A percentile compares a stretch with the other conserved stretches of the same genome.
Conservation (phyloP, 2,113 vertebrate species). For the Tragelaphus buxtoni region DNA sequence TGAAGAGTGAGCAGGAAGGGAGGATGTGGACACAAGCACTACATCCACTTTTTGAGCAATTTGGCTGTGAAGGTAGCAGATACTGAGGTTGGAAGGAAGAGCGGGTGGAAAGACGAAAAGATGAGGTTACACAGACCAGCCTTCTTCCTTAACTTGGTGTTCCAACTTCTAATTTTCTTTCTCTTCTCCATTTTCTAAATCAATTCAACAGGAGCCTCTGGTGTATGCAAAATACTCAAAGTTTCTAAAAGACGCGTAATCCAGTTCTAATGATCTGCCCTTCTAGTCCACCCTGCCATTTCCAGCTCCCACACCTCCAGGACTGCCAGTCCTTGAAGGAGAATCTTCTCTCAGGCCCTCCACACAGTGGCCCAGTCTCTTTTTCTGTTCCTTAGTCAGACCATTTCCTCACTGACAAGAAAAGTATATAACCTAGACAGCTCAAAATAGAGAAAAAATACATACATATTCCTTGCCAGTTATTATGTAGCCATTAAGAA, state of each 20-base stretch:
- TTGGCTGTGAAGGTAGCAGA: neutral
- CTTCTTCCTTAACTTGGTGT: neutral
- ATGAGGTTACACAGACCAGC: rapidly evolving
- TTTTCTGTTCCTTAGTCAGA: neutral
- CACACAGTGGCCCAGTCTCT: neutral
- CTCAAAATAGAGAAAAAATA: neutral
- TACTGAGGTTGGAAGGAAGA: neutral
- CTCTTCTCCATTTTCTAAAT: neutral
- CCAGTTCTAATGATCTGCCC: too few species aligned
- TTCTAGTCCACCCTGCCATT: neutral
- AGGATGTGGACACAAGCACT: neutral
- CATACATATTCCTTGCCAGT: neutral
- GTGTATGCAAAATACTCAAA: neutral
- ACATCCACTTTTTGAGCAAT: neutral
- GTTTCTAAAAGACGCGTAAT: neutral
- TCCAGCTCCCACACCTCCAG: neutral
- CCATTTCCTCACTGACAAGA: neutral
- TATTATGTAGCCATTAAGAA: neutral
- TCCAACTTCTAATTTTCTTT: neutral
- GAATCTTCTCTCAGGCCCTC: neutral
- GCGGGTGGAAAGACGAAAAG: rapidly evolving
- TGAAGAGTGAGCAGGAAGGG: neutral
- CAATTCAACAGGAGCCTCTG: neutral
- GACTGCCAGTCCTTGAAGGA: neutral
- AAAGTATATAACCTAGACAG: neutral